Conservation (phyloP, 2,113 vertebrate species). For the Camarhynchus parvulus region DNA sequence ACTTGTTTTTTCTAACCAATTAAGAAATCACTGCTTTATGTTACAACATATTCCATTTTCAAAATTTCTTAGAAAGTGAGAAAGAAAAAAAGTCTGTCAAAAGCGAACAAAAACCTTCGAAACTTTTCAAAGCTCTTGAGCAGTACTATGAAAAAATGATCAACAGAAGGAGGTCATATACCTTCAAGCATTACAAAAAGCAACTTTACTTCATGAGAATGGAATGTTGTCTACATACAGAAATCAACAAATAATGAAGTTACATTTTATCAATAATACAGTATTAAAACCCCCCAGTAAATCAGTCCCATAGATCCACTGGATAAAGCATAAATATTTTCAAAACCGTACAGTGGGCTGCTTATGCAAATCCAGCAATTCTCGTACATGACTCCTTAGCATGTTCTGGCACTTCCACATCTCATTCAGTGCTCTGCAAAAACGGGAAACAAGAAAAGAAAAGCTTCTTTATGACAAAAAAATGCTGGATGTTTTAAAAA, state of each 20-base stretch:
- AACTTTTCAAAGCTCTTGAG: neutral
- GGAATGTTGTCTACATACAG: neutral
- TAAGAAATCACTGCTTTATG: neutral
- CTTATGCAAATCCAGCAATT: conserved; percentile 96
- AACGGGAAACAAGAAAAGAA: neutral
- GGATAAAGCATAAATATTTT: neutral
- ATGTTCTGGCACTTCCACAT: conserved; percentile 99
- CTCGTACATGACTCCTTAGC: conserved; percentile 93
- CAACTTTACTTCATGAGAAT: neutral
- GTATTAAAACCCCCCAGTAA: neutral
- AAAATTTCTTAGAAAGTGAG: neutral
- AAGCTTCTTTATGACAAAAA: neutral
- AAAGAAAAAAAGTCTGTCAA: neutral
- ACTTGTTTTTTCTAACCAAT: neutral
- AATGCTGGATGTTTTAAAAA: neutral
- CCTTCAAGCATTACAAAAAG: neutral
- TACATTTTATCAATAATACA: neutral
- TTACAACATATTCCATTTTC: neutral
- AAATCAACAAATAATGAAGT: neutral
- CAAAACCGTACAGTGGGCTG: conserved; percentile 86
- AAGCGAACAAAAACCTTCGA: neutral
- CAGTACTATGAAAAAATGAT: neutral
- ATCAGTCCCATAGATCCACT: neutral
- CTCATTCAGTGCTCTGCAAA: conserved; percentile 92
- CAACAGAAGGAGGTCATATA: neutral